Conservation (phyloP, 2,113 vertebrate genomes). For the Oncorhynchus gorbuscha region DNA sequence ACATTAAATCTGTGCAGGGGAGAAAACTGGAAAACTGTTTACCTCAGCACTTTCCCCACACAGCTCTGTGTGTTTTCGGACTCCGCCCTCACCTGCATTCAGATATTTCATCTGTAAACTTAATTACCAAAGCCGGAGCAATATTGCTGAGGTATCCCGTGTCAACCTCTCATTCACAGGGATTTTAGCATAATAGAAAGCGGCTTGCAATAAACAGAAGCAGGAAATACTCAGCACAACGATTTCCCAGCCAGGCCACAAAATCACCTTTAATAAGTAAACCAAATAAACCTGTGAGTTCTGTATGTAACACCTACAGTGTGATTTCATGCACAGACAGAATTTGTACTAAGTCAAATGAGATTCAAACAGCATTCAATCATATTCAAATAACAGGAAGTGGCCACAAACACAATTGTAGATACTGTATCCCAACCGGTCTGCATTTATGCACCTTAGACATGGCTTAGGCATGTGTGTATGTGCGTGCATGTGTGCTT, state of each 20-base stretch:
- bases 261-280: constrained; percentile 21
- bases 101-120: constrained; percentile 74
- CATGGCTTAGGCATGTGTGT: too few relatives aligned
- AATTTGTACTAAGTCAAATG: neutral
- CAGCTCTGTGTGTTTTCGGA: constrained; percentile 46
- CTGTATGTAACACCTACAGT: neutral
- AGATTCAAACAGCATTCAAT: neutral
- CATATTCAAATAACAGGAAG: neutral
- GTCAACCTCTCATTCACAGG: constrained; percentile 62
- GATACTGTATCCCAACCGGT: neutral
- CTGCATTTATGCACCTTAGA: too few relatives aligned
- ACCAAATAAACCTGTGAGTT: constrained; percentile 13
- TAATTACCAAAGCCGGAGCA: constrained; percentile 69
- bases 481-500: too few relatives aligned
- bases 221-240: neutral
- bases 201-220: constrained; percentile 51
- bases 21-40: constrained; percentile 47
- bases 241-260: neutral
- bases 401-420: neutral
- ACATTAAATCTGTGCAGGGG: constrained; percentile 48
- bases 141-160: constrained; percentile 53
- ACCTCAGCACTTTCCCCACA: constrained; percentile 67
- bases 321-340: too few relatives aligned
- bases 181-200: constrained; percentile 43
- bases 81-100: constrained; percentile 53